These are phyloP conservation scores for Platichthys stellatus DNA, from an alignment of 2,113 vertebrate species.

Conservation along the genomic window DNA sequence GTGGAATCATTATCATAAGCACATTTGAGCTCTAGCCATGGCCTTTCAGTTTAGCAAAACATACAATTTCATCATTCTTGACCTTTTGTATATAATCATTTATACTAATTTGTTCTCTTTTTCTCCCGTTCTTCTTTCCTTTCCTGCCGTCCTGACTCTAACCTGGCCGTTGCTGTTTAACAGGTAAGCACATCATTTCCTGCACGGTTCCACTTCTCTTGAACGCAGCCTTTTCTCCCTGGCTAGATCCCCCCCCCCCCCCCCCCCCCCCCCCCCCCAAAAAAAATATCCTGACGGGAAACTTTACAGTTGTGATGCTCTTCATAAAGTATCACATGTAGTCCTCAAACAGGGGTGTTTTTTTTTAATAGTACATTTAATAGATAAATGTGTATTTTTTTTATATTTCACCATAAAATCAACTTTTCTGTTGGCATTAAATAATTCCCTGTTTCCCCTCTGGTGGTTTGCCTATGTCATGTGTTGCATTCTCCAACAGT, in stretches of 20 bases:
- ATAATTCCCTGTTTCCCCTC: slow-evolving; percentile 11
- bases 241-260: slow-evolving; percentile 7
- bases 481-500: too few relatives aligned
- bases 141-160: slow-evolving; percentile 30
- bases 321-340: background rate
- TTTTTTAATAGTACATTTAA: background rate
- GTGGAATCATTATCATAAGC: background rate
- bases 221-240: slow-evolving; percentile 18
- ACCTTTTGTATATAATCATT: background rate
- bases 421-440: slow-evolving; percentile 5
- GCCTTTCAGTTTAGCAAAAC: slow-evolving; percentile 7
- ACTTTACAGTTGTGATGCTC: too few relatives aligned
- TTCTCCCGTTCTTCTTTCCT: slow-evolving; percentile 58
- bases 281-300: too few relatives aligned
- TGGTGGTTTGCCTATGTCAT: background rate
- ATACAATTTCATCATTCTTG: background rate
- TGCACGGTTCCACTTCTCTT: slow-evolving; percentile 28
- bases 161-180: slow-evolving; percentile 43
- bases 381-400: background rate
- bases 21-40: background rate
- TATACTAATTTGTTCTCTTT: slow-evolving; percentile 27
- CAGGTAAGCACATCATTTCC: slow-evolving; percentile 73
- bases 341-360: background rate
- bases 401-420: background rate
- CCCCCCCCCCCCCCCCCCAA: background rate